phyloP scores from a whole-genome alignment of 2,797 vertebrate species.

The Columba guinea region DNA sequence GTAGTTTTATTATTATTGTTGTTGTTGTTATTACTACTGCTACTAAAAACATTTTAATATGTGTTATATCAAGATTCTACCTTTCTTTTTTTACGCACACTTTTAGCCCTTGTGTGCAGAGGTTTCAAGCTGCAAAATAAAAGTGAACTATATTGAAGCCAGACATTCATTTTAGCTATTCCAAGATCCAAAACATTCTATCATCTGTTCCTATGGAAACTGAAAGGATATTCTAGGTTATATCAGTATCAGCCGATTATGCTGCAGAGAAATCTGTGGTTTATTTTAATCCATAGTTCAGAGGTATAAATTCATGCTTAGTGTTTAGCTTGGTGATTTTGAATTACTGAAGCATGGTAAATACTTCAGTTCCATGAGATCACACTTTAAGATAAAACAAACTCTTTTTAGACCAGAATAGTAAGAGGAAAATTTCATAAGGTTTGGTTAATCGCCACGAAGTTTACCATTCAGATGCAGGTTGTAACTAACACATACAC shows the following conservation, averaged over 20 bases:
- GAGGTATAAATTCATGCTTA: conserved; percentile 56
- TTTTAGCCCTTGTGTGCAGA: neutral
- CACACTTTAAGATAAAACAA: conserved; percentile 27
- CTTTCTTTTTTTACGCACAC: neutral
- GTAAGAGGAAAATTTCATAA: neutral
- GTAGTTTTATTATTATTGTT: neutral
- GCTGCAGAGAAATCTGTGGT: conserved; percentile 64
- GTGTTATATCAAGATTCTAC: neutral
- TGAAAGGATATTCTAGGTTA: conserved; percentile 75
- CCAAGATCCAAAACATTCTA: conserved; percentile 68
- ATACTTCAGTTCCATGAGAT: conserved; percentile 45
- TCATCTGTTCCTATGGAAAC: conserved; percentile 77
- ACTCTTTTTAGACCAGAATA: conserved; percentile 9
- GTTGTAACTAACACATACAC: neutral
- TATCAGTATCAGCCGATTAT: conserved; percentile 71
- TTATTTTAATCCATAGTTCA: conserved; percentile 74
- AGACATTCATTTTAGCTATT: conserved; percentile 58
- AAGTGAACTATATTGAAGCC: conserved; percentile 43
- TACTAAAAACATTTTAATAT: neutral
- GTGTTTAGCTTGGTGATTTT: conserved; percentile 40
- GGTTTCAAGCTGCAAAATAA: conserved; percentile 18
- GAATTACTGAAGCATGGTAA: conserved; percentile 39
- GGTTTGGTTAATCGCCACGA: neutral
- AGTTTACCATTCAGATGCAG: neutral
- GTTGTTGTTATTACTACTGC: neutral